Evolutionary conservation across 2,888 invertebrate species (phyloP).

Genomic region (Papilio gigon): DNA sequence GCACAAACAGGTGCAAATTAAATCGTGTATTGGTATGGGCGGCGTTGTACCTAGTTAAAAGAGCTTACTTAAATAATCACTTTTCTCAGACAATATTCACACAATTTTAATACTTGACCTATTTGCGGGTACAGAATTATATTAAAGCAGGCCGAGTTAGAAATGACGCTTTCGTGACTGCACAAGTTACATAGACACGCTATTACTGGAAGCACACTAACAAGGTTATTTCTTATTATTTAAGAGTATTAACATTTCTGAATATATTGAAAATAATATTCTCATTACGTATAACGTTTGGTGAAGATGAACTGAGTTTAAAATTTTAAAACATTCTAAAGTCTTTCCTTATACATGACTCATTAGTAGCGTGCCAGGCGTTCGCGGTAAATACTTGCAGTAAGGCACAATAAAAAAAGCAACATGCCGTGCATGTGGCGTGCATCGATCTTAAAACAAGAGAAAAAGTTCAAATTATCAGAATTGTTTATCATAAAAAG

Average conservation of each 20-base stretch:
- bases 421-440: conserved; percentile 12
- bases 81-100: neutral
- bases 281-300: neutral
- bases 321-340: conserved; percentile 50
- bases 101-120: conserved; percentile 53
- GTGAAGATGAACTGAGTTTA: neutral
- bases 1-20: conserved; percentile 36
- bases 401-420: conserved; percentile 38
- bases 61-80: neutral
- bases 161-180: conserved; percentile 71
- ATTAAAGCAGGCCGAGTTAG: conserved; percentile 75
- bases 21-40: no score
- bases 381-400: conserved; percentile 14
- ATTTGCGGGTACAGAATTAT: conserved; percentile 61
- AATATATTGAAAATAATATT: neutral
- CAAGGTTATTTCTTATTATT: conserved; percentile 73
- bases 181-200: conserved; percentile 71
- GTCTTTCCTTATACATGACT: conserved; percentile 32
- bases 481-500: conserved; percentile 24
- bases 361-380: conserved; percentile 18
- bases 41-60: neutral
- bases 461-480: conserved; percentile 26
- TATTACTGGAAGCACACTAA: conserved; percentile 66
- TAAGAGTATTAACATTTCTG: conserved; percentile 46
- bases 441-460: conserved; percentile 24